Conservation (phyloP, 2,797 vertebrate species). For the Leptodactylus fallax region DNA sequence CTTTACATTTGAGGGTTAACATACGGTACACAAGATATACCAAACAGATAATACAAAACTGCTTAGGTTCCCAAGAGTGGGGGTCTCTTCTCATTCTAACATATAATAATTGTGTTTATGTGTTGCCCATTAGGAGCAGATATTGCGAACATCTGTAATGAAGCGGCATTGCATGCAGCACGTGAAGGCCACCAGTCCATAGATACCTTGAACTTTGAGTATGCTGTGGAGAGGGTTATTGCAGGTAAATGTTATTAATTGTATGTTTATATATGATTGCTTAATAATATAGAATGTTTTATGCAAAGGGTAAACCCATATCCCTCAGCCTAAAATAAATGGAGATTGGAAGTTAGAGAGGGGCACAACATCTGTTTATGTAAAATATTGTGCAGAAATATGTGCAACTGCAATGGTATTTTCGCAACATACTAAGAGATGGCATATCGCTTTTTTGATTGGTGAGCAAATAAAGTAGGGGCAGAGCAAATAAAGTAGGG, state of each 20-base stretch:
- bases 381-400: not conserved
- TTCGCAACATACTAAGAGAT: too few relatives aligned
- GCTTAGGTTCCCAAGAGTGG: too few relatives aligned
- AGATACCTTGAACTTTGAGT: slow-evolving; percentile 91
- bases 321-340: not conserved
- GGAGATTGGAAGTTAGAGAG: not conserved
- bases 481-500: too few relatives aligned
- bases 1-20: too few relatives aligned
- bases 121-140: slow-evolving; percentile 85
- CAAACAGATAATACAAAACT: too few relatives aligned
- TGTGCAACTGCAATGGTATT: not conserved
- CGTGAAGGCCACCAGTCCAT: slow-evolving; percentile 92
- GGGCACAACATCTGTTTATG: not conserved
- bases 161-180: slow-evolving; percentile 95
- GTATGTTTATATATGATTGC: not conserved
- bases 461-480: too few relatives aligned
- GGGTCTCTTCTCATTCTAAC: too few relatives aligned
- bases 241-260: slow-evolving; percentile 78
- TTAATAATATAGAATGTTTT: too few relatives aligned
- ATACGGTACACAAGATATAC: too few relatives aligned
- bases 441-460: too few relatives aligned
- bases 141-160: slow-evolving; percentile 97
- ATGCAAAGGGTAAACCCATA: not conserved
- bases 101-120: not conserved
- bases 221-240: slow-evolving; percentile 93